Base-by-base conservation (phyloP, 2,113 vertebrate genomes). In the Mobula hypostoma region DNA sequence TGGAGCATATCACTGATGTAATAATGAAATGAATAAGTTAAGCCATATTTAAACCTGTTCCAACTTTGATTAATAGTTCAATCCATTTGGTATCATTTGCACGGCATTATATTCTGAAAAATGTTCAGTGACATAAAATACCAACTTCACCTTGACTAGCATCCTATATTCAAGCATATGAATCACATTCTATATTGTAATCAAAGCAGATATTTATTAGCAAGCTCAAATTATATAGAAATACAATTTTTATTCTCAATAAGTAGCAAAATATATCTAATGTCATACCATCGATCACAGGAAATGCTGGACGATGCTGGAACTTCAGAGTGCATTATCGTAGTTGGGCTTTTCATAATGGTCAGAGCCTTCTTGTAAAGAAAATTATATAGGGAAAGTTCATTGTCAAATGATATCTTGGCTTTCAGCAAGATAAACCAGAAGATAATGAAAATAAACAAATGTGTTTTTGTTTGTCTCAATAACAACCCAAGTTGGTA, bases 41-140 rank as follows among this genome's bases (percentile, higher is more conserved):
- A 90, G 61, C 61, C 66, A 12, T 2, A 68, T 90, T 29, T 19
- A 36, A 88, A 32, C 12, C 61, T 66, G n/a, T 32, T 90, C 61
- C 66, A 90, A 90, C 1, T 19, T 90, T 90, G 85, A 90, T 90
- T 68, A 90, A 90, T 90, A n/a, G 29, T 90, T 63, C 15, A 66
- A 90, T 90, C 29, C 68, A 32, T 66, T 90, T 68, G 27, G 61
- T 15, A 36, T 90, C 14, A 32, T 90, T 66, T 68, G 85, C 85
- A 68, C 14, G 32, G n/a, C 61, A n/a, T 4, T 36, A 19, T n/a
- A 17, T 32, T 66, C 12, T 63, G 6, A 66, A 66, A 90, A 90
- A 90, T 32, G 11, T 27, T n/a, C 29, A 68, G n/a, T 68, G 40
- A 56, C 61, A 66, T 90, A 90, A 66, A 66, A 17, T 90, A 29